Evolutionary conservation across 2,888 invertebrate species (phyloP), one percentile per base, ranked within the genome.

Genomic region (Megalurothrips usitatus): DNA sequence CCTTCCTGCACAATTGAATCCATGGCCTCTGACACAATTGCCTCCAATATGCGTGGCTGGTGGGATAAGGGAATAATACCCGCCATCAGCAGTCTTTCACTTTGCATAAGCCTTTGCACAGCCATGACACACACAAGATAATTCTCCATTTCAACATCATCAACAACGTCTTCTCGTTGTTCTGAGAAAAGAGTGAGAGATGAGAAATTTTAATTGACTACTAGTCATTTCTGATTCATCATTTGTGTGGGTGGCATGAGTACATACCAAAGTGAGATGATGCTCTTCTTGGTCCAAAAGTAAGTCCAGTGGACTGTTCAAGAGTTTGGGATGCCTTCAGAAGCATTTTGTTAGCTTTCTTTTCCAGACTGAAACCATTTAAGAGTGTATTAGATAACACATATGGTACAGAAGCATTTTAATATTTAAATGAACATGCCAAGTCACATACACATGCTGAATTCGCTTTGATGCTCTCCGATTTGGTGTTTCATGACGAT

Each of bases 1-100:
- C 96, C 96, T 86, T 96, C 96, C 84, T 92, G 92, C 0, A 95
- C 94, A 23, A 97, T 92, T 81, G 94, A 89, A 83, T 95, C 94
- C 88, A 97, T 92, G 80, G 96, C 94, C 86, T 94, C 95, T 84
- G 92, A 91, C 12, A 97, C 93, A 82, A 97, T 92, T 78, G 92
- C 91, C 84, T 95, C 94, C 86, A 97, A 94, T 11, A 97, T 94
- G 84, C 93, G 91, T 49, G 94, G 93, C 86, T 96, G 93, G 84
- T 94, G 92, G 78, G 93, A 92, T 83, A 92, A 88, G 12, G 96
- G 95, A 85, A 98, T 93, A 12, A 98, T 93, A 52, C 94, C 95
- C 80, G 93, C 91, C 90, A 97, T 93, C 52, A 94, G 87, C 80
- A 92, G 90, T 83, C 94, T 92, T 87, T 98, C 98, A 87, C 94